A percentile compares a stretch with the other conserved stretches of the same genome.
phyloP scores from a whole-genome alignment of 92 coral and sea anemone species.

The Umimayanthus chanpuru region DNA sequence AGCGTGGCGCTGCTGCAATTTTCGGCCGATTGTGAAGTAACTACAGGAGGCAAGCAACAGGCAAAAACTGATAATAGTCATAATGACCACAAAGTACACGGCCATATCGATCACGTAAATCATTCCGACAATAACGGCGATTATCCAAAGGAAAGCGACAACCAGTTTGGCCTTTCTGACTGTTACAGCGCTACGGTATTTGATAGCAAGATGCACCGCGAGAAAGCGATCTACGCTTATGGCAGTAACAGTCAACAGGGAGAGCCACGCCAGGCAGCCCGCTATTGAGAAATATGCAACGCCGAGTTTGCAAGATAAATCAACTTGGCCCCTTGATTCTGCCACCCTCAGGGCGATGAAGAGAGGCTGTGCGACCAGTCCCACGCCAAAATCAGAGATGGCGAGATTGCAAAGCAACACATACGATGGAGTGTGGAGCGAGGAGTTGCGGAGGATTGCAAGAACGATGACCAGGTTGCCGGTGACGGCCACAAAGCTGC shows the following conservation, averaged over 20 bases:
- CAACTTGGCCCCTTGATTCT: background rate
- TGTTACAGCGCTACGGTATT: slow-evolving; percentile 50
- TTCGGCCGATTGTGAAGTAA: slow-evolving; percentile 57
- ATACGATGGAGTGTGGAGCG: slow-evolving; percentile 27
- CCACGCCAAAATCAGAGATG: background rate
- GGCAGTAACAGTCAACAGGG: slow-evolving; percentile 56
- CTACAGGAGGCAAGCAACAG: slow-evolving; percentile 52
- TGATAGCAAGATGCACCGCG: slow-evolving; percentile 57
- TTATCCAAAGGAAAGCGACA: slow-evolving; percentile 51
- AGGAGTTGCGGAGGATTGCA: slow-evolving; percentile 12
- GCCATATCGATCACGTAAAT: slow-evolving; percentile 62
- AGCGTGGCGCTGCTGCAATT: slow-evolving; percentile 45
- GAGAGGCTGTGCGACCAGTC: slow-evolving; percentile 14
- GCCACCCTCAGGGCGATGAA: slow-evolving; percentile 6
- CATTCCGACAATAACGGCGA: slow-evolving; percentile 49
- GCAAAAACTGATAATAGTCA: slow-evolving; percentile 44
- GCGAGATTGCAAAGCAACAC: slow-evolving; percentile 10
- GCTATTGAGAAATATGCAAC: slow-evolving; percentile 27
- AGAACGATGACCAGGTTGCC: slow-evolving; percentile 11
- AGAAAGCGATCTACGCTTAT: slow-evolving; percentile 52
- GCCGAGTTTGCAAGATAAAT: slow-evolving; percentile 3
- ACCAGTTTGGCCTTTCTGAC: slow-evolving; percentile 35
- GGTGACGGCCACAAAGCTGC: slow-evolving; percentile 10
- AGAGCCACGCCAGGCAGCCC: slow-evolving; percentile 38
- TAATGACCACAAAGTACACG: slow-evolving; percentile 52